Evolutionary conservation across 1,140 invertebrate genomes (phyloP).

Genomic region (Plutomurus gul): DNA sequence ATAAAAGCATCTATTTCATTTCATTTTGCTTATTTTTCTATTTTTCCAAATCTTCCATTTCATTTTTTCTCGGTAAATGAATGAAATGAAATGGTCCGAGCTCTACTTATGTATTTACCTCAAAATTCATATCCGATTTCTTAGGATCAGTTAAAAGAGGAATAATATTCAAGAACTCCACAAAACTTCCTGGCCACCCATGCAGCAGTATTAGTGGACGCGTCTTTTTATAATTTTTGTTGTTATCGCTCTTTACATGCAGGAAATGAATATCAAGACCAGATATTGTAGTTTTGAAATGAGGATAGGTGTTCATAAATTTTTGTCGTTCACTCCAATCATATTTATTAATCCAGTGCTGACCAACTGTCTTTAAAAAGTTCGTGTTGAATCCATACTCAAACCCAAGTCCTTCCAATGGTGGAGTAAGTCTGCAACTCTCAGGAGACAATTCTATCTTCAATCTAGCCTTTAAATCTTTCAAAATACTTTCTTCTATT

Average conservation of each 20-base stretch:
- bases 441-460: constrained; percentile 59
- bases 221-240: constrained; percentile 44
- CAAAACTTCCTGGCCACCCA: constrained; percentile 88
- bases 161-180: constrained; percentile 83
- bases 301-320: constrained; percentile 58
- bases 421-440: constrained; percentile 59
- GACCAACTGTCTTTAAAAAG: constrained; percentile 70
- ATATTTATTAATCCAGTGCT: constrained; percentile 66
- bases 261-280: constrained; percentile 60
- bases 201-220: constrained; percentile 70
- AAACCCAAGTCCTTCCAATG: constrained; percentile 72
- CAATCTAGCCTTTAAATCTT: constrained; percentile 67
- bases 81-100: too few relatives aligned
- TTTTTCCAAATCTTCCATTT: too few relatives aligned
- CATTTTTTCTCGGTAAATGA: too few relatives aligned
- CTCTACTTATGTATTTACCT: too few relatives aligned
- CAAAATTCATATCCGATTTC: constrained; percentile 42
- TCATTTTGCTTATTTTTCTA: too few relatives aligned
- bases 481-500: constrained; percentile 60
- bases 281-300: constrained; percentile 62
- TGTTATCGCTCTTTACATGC: constrained; percentile 55
- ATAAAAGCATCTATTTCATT: too few relatives aligned
- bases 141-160: constrained; percentile 59
- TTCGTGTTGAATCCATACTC: constrained; percentile 77
- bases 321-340: constrained; percentile 60